phyloP scores from a whole-genome alignment of 2,888 invertebrate genomes.

The Polymixis lichenea region DNA sequence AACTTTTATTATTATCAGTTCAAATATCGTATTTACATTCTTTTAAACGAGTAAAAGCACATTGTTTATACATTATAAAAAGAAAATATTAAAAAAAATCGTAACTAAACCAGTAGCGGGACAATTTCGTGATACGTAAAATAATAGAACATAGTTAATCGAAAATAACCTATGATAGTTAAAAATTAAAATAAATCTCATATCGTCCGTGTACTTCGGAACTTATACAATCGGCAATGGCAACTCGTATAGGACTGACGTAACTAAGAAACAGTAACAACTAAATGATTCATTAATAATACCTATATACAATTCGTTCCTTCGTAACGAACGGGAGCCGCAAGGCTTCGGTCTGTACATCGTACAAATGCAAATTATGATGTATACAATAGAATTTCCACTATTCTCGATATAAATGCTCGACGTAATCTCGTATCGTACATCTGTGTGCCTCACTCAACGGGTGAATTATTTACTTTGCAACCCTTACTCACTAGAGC shows the following conservation, averaged over 20 bases:
- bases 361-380: conserved; percentile 78
- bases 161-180: conserved; percentile 77
- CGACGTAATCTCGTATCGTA: conserved; percentile 75
- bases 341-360: conserved; percentile 62
- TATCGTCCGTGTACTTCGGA: conserved; percentile 72
- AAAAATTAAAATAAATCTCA: conserved; percentile 83
- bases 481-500: conserved; percentile 62
- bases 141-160: conserved; percentile 77
- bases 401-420: conserved; percentile 82
- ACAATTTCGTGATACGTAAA: conserved; percentile 80
- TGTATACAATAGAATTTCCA: conserved; percentile 78
- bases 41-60: conserved; percentile 90
- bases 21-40: conserved; percentile 91
- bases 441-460: conserved; percentile 87
- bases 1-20: conserved; percentile 91
- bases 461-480: conserved; percentile 82
- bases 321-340: conserved; percentile 60
- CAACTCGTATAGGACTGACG: conserved; percentile 81
- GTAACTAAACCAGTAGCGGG: conserved; percentile 79
- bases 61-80: conserved; percentile 86
- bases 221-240: conserved; percentile 78
- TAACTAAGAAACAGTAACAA: conserved; percentile 75
- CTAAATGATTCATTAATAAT: conserved; percentile 68
- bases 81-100: conserved; percentile 74
- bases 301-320: conserved; percentile 66